Conservation (phyloP, 2,888 invertebrate species). For the Limnephilus rhombicus region DNA sequence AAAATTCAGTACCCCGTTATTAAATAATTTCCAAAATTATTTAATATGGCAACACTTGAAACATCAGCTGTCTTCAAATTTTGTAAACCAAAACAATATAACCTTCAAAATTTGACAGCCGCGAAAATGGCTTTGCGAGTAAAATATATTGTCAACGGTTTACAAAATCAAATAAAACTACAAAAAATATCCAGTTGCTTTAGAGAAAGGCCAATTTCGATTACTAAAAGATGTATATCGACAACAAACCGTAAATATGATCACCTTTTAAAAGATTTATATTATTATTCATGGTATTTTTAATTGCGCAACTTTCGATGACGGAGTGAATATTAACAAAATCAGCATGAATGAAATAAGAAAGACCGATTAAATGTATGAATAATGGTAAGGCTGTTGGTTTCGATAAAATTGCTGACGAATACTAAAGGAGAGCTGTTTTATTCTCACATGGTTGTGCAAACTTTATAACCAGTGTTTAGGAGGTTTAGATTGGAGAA, state of each 20-base stretch:
- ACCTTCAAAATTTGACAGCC: constrained; percentile 49
- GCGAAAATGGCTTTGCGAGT: constrained; percentile 32
- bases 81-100: constrained; percentile 30
- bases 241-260: constrained; percentile 52
- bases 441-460: too few relatives aligned
- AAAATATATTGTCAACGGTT: constrained; percentile 13
- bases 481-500: too few relatives aligned
- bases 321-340: too few relatives aligned
- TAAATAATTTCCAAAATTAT: background rate
- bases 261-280: background rate
- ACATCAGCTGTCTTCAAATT: constrained; percentile 31
- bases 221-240: constrained; percentile 9
- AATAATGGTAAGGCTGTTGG: too few relatives aligned
- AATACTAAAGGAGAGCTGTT: too few relatives aligned
- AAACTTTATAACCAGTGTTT: too few relatives aligned
- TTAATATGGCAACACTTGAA: constrained; percentile 15
- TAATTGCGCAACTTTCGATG: background rate
- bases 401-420: too few relatives aligned
- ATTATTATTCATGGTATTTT: background rate
- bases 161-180: constrained; percentile 9
- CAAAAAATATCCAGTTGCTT: constrained; percentile 14
- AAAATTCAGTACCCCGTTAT: too few relatives aligned
- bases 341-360: too few relatives aligned
- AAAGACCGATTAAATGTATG: too few relatives aligned
- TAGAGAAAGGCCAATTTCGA: background rate